Conservation (phyloP, 1,140 invertebrate species). For the Tachypleus tridentatus region DNA sequence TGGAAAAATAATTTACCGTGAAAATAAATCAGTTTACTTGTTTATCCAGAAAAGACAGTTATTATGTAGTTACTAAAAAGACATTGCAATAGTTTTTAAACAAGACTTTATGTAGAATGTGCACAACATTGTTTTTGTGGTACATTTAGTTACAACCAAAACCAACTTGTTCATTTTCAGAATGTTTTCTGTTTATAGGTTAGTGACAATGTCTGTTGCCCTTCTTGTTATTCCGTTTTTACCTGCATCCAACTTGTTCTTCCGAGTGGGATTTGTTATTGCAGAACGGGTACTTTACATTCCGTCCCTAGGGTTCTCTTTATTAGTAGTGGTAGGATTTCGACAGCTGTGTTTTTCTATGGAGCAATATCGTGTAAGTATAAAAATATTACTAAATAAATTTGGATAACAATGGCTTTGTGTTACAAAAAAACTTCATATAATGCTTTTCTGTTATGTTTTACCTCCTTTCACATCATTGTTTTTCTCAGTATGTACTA, state of each 20-base stretch:
- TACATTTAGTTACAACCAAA: no score
- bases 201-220: slow-evolving; percentile 46
- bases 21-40: no score
- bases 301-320: slow-evolving; percentile 71
- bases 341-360: slow-evolving; percentile 28
- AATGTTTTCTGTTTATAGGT: slow-evolving; percentile 11
- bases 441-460: not conserved
- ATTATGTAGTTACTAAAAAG: no score
- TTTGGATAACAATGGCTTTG: no score
- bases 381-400: no score
- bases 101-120: no score
- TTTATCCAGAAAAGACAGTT: no score
- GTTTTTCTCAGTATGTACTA: not conserved
- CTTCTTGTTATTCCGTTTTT: slow-evolving; percentile 75
- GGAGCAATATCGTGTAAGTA: not conserved
- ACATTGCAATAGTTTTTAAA: no score
- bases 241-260: slow-evolving; percentile 76
- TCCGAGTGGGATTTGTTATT: slow-evolving; percentile 83
- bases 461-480: not conserved
- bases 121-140: no score
- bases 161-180: no score
- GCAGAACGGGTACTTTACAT: slow-evolving; percentile 77
- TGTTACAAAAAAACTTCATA: no score
- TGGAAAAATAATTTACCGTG: no score
- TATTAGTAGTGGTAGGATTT: slow-evolving; percentile 56